A percentile compares a stretch with the other conserved stretches of the same genome.
Conservation (phyloP, 1,140 invertebrate species). For the Drosophila micromelanica region DNA sequence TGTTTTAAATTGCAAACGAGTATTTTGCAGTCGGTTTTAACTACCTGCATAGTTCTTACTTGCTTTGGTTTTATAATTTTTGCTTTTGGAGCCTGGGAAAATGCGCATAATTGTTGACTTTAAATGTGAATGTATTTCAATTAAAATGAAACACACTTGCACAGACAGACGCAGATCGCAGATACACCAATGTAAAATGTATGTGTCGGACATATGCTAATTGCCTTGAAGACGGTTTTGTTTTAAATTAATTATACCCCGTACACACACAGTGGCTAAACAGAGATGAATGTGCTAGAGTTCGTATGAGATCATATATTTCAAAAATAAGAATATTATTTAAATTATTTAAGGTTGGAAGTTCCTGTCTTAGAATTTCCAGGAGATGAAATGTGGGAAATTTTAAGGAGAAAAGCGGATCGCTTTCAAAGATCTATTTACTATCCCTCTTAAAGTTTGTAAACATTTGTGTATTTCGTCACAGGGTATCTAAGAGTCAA, state of each 20-base stretch:
- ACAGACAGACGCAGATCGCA: conserved; percentile 19
- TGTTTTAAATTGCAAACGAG: too few species aligned
- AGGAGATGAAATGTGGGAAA: background rate
- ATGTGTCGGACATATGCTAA: conserved; percentile 46
- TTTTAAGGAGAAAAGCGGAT: background rate
- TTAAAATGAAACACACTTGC: conserved; percentile 61
- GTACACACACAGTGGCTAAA: background rate
- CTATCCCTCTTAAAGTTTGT: too few species aligned
- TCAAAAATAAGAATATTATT: too few species aligned
- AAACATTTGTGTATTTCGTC: background rate
- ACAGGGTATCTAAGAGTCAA: background rate
- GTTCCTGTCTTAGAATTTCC: too few species aligned
- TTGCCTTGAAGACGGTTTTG: conserved; percentile 26
- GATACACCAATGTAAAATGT: conserved; percentile 18
- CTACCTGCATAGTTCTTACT: too few species aligned
- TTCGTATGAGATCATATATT: too few species aligned
- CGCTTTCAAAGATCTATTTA: too few species aligned
- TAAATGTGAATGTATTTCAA: conserved; percentile 80
- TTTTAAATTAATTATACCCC: conserved; percentile 28
- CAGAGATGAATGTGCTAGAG: background rate
- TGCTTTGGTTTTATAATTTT: conserved; percentile 11
- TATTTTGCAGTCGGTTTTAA: too few species aligned
- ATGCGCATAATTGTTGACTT: conserved; percentile 72
- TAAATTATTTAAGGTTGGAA: too few species aligned
- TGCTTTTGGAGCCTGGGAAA: conserved; percentile 56